These are phyloP conservation scores for Himalopsyche anomala DNA, from an alignment of 2,888 invertebrate genomes.

Conservation along the genomic window DNA sequence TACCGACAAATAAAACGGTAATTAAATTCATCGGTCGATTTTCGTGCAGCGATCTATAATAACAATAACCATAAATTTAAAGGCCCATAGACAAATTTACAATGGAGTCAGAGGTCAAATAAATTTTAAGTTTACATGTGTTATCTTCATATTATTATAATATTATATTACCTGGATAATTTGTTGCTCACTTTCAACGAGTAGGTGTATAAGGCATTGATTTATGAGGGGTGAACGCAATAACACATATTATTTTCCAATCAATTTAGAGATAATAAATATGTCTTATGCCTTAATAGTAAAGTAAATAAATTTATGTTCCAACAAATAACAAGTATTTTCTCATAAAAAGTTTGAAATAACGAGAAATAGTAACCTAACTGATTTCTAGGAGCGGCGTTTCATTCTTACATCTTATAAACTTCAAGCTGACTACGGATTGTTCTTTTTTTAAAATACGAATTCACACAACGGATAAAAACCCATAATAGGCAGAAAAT, in stretches of 20 bases:
- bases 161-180: constrained; percentile 29
- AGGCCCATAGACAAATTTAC: constrained; percentile 24
- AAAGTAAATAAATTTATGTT: no score
- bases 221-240: constrained; percentile 20
- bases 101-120: constrained; percentile 31
- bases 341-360: no score
- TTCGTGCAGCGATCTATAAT: background rate
- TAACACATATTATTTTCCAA: background rate
- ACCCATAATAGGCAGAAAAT: no score
- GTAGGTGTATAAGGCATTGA: background rate
- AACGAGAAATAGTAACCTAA: no score
- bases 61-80: constrained; percentile 15
- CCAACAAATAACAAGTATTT: no score
- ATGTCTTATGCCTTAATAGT: background rate
- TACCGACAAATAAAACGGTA: no score
- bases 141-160: constrained; percentile 30
- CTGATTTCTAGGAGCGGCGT: no score
- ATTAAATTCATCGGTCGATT: background rate
- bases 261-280: background rate
- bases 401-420: no score
- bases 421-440: no score
- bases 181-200: constrained; percentile 16
- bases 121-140: constrained; percentile 34
- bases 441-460: no score
- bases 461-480: no score